Conservation (phyloP, 2,888 invertebrate genomes). For the Dynastes tityus region DNA sequence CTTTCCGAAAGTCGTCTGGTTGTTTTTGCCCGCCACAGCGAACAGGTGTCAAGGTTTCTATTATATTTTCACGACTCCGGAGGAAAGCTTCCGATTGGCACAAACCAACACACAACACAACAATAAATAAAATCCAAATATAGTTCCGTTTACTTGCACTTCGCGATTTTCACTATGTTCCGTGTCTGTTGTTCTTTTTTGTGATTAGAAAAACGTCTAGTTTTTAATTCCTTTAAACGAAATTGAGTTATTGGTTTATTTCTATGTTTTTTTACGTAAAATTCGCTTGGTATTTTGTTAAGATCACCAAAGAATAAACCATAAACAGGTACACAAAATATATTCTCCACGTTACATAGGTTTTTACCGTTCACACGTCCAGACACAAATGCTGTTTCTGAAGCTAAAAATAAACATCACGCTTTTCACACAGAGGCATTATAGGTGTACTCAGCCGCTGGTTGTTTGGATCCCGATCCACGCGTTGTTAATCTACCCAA, state of each 20-base stretch:
- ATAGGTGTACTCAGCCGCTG: constrained; percentile 23
- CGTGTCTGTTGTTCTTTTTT: no score
- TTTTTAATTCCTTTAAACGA: no score
- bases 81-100: no score
- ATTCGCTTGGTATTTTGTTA: no score
- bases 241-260: no score
- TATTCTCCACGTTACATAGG: not conserved
- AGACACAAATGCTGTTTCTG: constrained; percentile 36
- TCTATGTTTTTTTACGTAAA: no score
- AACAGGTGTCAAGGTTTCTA: constrained; percentile 20
- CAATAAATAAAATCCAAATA: no score
- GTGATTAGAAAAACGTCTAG: no score
- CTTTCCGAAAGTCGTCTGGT: not conserved
- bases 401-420: constrained; percentile 44
- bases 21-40: not conserved
- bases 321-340: not conserved
- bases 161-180: no score
- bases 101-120: no score
- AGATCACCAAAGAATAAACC: not conserved
- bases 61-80: not conserved
- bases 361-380: constrained; percentile 25
- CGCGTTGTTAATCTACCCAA: not conserved
- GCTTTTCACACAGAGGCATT: constrained; percentile 4
- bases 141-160: no score
- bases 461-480: not conserved